Conservation (phyloP, 2,888 invertebrate genomes). For the Steinernema hermaphroditum region DNA sequence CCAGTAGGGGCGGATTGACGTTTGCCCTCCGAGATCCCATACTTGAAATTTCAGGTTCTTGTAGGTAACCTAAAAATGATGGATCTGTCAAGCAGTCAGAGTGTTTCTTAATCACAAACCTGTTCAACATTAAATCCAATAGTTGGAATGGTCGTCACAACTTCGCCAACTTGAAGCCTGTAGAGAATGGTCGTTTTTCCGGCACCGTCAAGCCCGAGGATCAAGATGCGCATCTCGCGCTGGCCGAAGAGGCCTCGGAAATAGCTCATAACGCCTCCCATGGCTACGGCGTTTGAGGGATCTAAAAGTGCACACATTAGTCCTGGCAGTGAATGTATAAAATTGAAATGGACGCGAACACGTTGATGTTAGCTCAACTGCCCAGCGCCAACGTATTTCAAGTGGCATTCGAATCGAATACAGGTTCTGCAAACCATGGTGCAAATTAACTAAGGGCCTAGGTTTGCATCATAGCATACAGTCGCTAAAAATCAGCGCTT, state of each 20-base stretch:
- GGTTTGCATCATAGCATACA: too few species aligned
- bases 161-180: conserved; percentile 89
- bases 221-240: conserved; percentile 71
- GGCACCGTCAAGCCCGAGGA: conserved; percentile 71
- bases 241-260: conserved; percentile 81
- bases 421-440: too few species aligned
- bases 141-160: conserved; percentile 74
- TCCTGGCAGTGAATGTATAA: too few species aligned
- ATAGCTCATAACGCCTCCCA: conserved; percentile 90
- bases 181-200: conserved; percentile 95
- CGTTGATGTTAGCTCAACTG: too few species aligned
- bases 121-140: conserved; percentile 99
- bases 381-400: too few species aligned
- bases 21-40: conserved; percentile 98
- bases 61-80: conserved; percentile 75
- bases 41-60: conserved; percentile 96
- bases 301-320: too few species aligned
- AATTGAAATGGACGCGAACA: too few species aligned
- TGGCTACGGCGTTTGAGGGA: conserved; percentile 36
- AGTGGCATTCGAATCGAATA: too few species aligned
- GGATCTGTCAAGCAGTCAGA: neutral
- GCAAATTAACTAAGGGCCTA: too few species aligned
- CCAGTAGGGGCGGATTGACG: conserved; percentile 96
- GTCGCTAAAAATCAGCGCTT: too few species aligned
- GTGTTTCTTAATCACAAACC: conserved; percentile 68